Evolutionary conservation across 2,797 vertebrate genomes (phyloP).

Genomic region (Oophaga sylvatica): DNA sequence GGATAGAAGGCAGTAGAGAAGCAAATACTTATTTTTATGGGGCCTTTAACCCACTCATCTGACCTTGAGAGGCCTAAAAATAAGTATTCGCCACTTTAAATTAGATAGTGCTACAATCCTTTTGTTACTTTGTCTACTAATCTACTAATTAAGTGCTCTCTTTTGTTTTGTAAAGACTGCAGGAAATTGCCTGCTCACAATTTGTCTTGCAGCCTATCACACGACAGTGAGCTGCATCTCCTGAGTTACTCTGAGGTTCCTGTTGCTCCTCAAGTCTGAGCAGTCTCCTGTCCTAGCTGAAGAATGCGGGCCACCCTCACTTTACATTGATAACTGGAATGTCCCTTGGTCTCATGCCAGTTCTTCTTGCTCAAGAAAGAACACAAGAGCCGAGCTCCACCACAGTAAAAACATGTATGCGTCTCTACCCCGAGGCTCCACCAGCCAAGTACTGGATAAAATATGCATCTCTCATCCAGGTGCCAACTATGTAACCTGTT

Average conservation of each 20-base stretch:
- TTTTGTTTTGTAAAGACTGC: not conserved
- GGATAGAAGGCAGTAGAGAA: no score
- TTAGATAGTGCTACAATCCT: not conserved
- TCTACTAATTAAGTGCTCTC: not conserved
- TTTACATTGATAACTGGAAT: slow-evolving; percentile 48
- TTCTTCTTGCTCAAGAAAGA: slow-evolving; percentile 49
- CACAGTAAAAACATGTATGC: slow-evolving; percentile 39
- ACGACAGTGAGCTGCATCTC: not conserved
- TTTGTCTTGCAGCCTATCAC: not conserved
- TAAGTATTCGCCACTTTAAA: not conserved
- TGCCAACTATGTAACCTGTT: slow-evolving; percentile 57
- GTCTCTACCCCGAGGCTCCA: slow-evolving; percentile 46
- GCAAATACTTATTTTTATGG: not conserved
- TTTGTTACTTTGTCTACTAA: not conserved
- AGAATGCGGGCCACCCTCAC: slow-evolving; percentile 55
- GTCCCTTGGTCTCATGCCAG: slow-evolving; percentile 51
- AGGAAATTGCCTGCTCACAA: not conserved
- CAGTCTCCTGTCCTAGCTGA: slow-evolving; percentile 15
- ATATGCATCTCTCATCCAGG: slow-evolving; percentile 39
- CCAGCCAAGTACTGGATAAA: slow-evolving; percentile 42
- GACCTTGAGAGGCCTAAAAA: not conserved
- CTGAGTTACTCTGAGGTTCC: not conserved
- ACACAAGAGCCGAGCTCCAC: slow-evolving; percentile 48
- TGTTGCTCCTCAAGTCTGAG: slow-evolving; percentile 8
- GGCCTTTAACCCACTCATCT: not conserved